Percentiles rank a stretch among this genome's conserved stretches.
These are phyloP conservation scores for Drosophila albomicans DNA, from an alignment of 1,140 invertebrate genomes.

Conservation along the genomic window DNA sequence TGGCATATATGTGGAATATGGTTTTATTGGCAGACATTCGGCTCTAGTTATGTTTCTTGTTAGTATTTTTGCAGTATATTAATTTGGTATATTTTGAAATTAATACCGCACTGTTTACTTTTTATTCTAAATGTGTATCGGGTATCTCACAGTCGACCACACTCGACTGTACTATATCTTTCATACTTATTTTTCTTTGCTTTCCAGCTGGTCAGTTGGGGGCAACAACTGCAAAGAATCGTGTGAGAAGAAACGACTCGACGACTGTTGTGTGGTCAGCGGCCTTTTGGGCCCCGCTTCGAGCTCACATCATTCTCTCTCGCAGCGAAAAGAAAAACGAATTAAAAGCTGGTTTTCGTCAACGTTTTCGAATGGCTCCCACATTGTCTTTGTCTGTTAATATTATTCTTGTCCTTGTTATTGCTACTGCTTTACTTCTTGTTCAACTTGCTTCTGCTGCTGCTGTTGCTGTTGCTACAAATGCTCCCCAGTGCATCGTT, in stretches of 20 bases:
- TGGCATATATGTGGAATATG: too few species aligned
- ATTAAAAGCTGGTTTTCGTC: constrained; percentile 65
- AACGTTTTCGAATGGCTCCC: constrained; percentile 40
- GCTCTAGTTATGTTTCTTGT: too few species aligned
- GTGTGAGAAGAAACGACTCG: constrained; percentile 22
- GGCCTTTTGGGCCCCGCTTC: constrained; percentile 1
- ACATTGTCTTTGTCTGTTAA: constrained; percentile 49
- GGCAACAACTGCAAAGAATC: constrained; percentile 32
- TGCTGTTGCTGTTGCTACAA: constrained; percentile 61
- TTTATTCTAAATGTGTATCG: too few species aligned
- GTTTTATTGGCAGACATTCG: too few species aligned
- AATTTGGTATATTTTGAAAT: too few species aligned
- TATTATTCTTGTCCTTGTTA: constrained; percentile 52
- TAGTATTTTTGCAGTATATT: too few species aligned
- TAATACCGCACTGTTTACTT: too few species aligned
- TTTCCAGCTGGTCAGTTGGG: background rate
- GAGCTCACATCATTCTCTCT: constrained; percentile 29
- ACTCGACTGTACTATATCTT: too few species aligned
- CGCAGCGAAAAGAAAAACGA: constrained; percentile 51
- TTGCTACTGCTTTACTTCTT: background rate
- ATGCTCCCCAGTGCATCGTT: constrained; percentile 77
- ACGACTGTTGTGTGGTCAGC: constrained; percentile 1
- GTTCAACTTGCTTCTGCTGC: constrained; percentile 35
- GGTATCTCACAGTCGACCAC: too few species aligned
- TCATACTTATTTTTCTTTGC: too few species aligned